Conservation (phyloP, 2,113 vertebrate species). For the Crocuta crocuta region DNA sequence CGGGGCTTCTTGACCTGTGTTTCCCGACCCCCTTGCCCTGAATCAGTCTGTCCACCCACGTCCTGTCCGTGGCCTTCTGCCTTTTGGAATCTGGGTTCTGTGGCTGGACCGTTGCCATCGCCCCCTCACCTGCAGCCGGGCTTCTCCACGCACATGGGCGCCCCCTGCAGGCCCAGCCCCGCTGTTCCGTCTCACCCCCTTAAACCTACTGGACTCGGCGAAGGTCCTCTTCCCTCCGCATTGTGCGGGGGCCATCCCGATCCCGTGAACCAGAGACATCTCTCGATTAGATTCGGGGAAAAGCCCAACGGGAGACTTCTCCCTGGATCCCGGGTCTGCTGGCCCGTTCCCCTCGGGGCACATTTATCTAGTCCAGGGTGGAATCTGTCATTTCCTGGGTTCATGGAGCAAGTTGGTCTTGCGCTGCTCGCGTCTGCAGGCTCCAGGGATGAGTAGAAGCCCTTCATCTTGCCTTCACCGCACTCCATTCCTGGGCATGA, state of each 20-base stretch:
- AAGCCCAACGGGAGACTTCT: accelerated
- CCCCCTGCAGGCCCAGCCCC: background rate
- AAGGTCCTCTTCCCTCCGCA: accelerated
- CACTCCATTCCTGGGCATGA: accelerated
- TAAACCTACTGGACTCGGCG: background rate
- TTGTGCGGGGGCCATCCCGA: accelerated
- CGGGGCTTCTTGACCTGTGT: too few species aligned
- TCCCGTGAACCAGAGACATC: background rate
- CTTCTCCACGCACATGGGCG: accelerated
- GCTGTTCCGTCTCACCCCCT: accelerated
- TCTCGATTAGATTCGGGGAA: background rate
- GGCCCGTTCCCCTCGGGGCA: background rate
- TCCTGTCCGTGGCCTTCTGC: background rate
- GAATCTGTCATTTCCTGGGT: background rate
- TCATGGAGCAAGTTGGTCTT: background rate
- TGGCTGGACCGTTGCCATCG: too few species aligned
- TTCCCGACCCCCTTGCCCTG: background rate
- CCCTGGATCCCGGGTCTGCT: background rate
- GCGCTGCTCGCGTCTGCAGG: background rate
- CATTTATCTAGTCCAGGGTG: background rate
- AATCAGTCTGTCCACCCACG: accelerated
- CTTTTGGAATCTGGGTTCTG: background rate
- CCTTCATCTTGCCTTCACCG: background rate
- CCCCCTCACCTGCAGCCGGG: background rate
- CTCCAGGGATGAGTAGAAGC: background rate